Conservation (phyloP, 2,888 invertebrate genomes). For the Pachydiplax longipennis region DNA sequence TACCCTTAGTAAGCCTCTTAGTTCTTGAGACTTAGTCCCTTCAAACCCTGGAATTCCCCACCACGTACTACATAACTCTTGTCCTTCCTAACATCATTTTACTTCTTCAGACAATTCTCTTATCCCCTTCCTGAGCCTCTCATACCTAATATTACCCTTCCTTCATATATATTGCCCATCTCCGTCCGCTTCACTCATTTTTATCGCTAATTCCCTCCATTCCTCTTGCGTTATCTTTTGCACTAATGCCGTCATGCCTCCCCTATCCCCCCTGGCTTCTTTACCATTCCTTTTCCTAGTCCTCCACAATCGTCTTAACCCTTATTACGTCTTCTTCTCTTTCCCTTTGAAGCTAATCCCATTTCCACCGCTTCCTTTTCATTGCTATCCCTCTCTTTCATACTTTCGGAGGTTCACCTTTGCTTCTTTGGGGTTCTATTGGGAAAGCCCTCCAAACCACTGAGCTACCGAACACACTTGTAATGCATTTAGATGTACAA, state of each 20-base stretch:
- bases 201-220: not conserved
- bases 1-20: not conserved
- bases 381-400: no score
- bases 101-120: no score
- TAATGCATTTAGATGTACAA: not conserved
- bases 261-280: not conserved
- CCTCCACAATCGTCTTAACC: not conserved
- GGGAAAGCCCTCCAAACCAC: not conserved
- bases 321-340: not conserved
- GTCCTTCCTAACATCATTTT: not conserved
- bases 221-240: not conserved
- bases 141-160: no score
- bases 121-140: not conserved
- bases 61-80: no score
- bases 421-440: no score
- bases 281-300: not conserved
- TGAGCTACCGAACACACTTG: not conserved
- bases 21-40: not conserved
- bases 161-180: no score
- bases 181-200: no score
- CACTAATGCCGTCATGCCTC: not conserved
- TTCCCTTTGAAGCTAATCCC: not conserved
- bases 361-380: not conserved
- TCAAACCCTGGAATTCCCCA: not conserved
- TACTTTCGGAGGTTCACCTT: no score